Percentiles rank a stretch among this genome's conserved stretches.
Evolutionary conservation across 2,113 vertebrate species (phyloP).

Genomic region (Triplophysa rosa): DNA sequence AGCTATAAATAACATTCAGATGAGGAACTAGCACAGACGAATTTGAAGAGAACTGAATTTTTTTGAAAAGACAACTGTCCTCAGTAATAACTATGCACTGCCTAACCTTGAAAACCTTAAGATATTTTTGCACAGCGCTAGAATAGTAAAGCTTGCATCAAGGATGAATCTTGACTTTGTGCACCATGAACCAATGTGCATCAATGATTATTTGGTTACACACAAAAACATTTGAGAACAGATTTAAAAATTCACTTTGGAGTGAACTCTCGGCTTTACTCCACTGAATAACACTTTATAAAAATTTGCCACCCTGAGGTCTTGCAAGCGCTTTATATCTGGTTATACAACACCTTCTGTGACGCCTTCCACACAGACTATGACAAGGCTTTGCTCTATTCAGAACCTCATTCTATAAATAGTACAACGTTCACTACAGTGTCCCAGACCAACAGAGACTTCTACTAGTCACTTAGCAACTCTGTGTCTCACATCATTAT

Average conservation of each 20-base stretch:
- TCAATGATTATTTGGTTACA: neutral
- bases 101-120: slow-evolving; percentile 32
- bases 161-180: slow-evolving; percentile 8
- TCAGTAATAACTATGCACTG: neutral
- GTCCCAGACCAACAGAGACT: slow-evolving; percentile 11
- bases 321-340: slow-evolving; percentile 19
- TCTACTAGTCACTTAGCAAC: slow-evolving; percentile 4
- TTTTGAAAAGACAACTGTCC: slow-evolving; percentile 29
- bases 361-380: slow-evolving; percentile 6
- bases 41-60: too few relatives aligned
- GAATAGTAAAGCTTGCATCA: slow-evolving; percentile 10
- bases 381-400: slow-evolving; percentile 30
- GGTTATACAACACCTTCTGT: slow-evolving; percentile 35
- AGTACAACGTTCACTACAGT: slow-evolving; percentile 29
- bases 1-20: slow-evolving; percentile 28
- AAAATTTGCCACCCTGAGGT: neutral
- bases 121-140: slow-evolving; percentile 2
- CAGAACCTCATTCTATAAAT: slow-evolving; percentile 41
- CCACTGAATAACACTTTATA: slow-evolving; percentile 13
- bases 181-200: neutral
- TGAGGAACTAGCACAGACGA: slow-evolving; percentile 24
- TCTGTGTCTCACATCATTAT: slow-evolving; percentile 9
- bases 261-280: neutral
- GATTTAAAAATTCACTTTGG: neutral
- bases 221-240: slow-evolving; percentile 18